Base-by-base conservation (phyloP, 2,113 vertebrate species). In the Elachura formosa region DNA sequence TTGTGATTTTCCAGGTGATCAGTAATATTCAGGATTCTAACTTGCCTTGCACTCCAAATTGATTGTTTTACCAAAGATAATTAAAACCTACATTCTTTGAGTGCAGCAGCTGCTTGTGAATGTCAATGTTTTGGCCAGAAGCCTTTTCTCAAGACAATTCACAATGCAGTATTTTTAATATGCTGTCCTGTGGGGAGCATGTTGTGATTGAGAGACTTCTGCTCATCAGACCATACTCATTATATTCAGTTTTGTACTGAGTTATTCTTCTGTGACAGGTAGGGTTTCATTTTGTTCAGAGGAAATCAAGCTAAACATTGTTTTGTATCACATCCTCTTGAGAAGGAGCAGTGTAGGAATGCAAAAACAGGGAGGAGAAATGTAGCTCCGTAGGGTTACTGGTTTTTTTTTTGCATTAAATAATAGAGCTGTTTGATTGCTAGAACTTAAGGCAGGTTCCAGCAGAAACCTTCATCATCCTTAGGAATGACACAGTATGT, bases 1-100 rank as follows among this genome's bases (percentile, higher is more conserved):
- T 72, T 81, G 71, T 87, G 87, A 93, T 95, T 95, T 96, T 92
- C 91, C 87, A 93, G 95, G 87, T 96, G 84, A 92, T 94, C 90
- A 88, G 84, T 94, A 89, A 77, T 91, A 93, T 96, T 91, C 87
- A 94, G 67, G 51, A 79, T 36, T 52, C 82, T 86, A 93, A 81
- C 88, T 94, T 95, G 62, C 78, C 51, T 74, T 78, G 56, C 90
- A 74, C 75, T 96, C 67, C 67, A 92, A 67, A 93, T 84, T 93
- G 92, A 93, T 89, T 94, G 87, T 94, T 93, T 94, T 90, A 87
- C 84, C 69, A 77, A 58, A 89, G 93, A 92, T 96, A 94, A 96
- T 96, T 93, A 94, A 97, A 96, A 63, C 31, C 38, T 92, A 71
- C 87, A 90, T 81, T 74, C 75, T 86, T 76, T 71, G 87, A 96